Base-by-base conservation (phyloP, 2,797 vertebrate species). In the Philypnodon macrostomus region DNA sequence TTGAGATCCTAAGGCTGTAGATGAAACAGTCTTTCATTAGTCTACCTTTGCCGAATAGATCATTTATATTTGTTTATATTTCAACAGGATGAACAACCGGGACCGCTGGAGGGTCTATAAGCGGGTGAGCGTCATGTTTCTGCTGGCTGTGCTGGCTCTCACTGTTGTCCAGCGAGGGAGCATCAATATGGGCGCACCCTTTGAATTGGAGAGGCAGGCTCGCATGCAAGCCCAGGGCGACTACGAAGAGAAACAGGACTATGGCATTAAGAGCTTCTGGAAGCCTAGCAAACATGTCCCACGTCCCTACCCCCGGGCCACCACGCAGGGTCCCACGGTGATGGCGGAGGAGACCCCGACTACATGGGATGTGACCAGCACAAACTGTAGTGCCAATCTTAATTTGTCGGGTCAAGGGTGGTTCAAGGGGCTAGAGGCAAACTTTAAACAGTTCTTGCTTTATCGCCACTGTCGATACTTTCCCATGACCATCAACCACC, bases 391-490 rank as follows among this genome's bases (percentile, higher is more conserved):
- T 0, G 83, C 90, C 72, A 97, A 96, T 66, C 40, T 65, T 54
- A 97, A 94, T 81, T 32, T 96, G 50, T 90, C 92, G 2, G 84
- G 84, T 7, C 66, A 83, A 26, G 60, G 89, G 4, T 97, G 95
- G 95, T 96, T 95, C 77, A 82, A 29, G 11, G 53, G 81, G 11
- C 75, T 99, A 53, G 94, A 92, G 70, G 75, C 77, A 2, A 93
- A 91, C 58, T 98, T 96, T 76, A 87, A 90, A 75, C 92, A 95
- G 81, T 99, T 97, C 35, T 55, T 98, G 38, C 83, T 91, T 12
- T 98, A 98, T 32, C 88, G 92, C 7, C 95, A 99, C 72, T 99
- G 97, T 60, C 88, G 95, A 0, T 94, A 91, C 74, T 99, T 98
- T 58, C 95, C 95, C 1, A 93, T 99, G 67, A 65, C 90, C 50